Evolutionary conservation across 2,888 invertebrate genomes (phyloP).

Genomic region (Halictus ligatus): DNA sequence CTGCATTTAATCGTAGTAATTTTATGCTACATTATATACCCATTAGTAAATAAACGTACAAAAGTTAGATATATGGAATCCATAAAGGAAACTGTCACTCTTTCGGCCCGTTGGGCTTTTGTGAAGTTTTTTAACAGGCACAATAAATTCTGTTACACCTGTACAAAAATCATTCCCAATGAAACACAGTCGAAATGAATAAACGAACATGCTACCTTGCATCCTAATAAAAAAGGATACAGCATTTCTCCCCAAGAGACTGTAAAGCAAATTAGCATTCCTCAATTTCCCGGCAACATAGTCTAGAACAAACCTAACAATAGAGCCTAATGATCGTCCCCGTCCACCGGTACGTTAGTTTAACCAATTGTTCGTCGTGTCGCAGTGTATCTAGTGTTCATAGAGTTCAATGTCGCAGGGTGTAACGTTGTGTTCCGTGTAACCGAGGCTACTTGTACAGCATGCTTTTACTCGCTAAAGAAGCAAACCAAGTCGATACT

Average conservation of each 20-base stretch:
- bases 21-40: background rate
- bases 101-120: background rate
- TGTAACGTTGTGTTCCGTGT: conserved; percentile 13
- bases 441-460: background rate
- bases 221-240: background rate
- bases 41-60: background rate
- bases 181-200: background rate
- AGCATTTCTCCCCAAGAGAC: background rate
- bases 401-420: conserved; percentile 22
- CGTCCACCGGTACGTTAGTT: conserved; percentile 8
- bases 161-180: background rate
- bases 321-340: background rate
- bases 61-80: background rate
- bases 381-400: conserved; percentile 15
- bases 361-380: conserved; percentile 10
- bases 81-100: background rate
- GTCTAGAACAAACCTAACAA: background rate
- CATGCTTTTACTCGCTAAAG: background rate
- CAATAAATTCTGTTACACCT: background rate
- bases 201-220: background rate
- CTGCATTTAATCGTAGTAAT: background rate
- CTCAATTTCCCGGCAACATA: background rate
- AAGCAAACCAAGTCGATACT: background rate
- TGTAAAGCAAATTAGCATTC: background rate
- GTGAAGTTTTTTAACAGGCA: background rate